Percentiles rank a stretch among this genome's conserved stretches.
phyloP scores from a whole-genome alignment of 1,140 invertebrate species.

The Anoplophora glabripennis region DNA sequence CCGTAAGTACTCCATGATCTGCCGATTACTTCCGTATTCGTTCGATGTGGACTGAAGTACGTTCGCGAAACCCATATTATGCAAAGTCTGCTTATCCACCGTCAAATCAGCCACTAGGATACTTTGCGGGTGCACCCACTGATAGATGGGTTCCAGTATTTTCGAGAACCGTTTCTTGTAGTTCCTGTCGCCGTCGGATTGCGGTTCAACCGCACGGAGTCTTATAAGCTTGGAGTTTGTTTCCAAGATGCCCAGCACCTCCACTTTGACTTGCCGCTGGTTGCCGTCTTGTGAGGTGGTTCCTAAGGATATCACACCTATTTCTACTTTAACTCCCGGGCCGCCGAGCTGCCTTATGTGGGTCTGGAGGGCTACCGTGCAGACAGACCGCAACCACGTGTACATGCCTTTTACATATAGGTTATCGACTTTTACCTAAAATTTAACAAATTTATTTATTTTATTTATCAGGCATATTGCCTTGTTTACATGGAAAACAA shows the following conservation, averaged over 20 bases:
- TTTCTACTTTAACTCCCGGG: slow-evolving; percentile 61
- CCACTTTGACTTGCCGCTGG: slow-evolving; percentile 81
- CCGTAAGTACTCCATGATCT: slow-evolving; percentile 83
- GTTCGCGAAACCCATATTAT: slow-evolving; percentile 72
- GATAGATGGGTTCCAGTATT: slow-evolving; percentile 72
- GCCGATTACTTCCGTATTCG: slow-evolving; percentile 65
- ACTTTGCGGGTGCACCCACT: slow-evolving; percentile 76
- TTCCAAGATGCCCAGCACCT: slow-evolving; percentile 83
- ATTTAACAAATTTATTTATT: too few species aligned
- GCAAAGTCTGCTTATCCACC: slow-evolving; percentile 73
- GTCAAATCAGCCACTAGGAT: slow-evolving; percentile 78
- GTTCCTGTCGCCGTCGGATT: slow-evolving; percentile 71
- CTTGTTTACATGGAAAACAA: too few species aligned
- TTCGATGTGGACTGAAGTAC: slow-evolving; percentile 67
- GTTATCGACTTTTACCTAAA: slow-evolving; percentile 76
- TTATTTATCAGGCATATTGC: too few species aligned
- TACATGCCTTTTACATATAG: slow-evolving; percentile 75
- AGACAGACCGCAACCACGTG: slow-evolving; percentile 72
- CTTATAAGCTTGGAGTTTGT: slow-evolving; percentile 69
- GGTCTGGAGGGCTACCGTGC: slow-evolving; percentile 74
- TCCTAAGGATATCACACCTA: slow-evolving; percentile 85
- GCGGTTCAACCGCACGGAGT: slow-evolving; percentile 76
- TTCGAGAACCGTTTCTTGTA: slow-evolving; percentile 73
- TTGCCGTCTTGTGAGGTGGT: slow-evolving; percentile 81
- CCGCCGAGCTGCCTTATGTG: slow-evolving; percentile 71